A percentile compares a stretch with the other conserved stretches of the same genome.
Conservation (phyloP, 2,888 invertebrate species). For the Drosophila subsilvestris region DNA sequence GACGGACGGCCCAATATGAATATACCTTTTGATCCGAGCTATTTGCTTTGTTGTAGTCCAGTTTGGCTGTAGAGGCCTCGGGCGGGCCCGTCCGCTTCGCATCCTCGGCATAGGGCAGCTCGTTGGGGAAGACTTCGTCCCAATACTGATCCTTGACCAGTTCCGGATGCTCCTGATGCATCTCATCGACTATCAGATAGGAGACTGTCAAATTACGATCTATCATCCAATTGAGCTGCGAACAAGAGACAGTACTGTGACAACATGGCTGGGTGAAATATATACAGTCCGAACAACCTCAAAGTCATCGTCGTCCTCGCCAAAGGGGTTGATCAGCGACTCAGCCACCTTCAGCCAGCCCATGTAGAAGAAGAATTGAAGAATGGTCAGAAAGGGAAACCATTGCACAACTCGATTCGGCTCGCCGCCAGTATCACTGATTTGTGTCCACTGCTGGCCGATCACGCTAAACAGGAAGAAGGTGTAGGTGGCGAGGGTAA, state of each 20-base stretch:
- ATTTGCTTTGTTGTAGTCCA: conserved; percentile 84
- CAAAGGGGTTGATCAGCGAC: conserved; percentile 94
- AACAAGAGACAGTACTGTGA: conserved; percentile 66
- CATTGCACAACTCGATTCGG: conserved; percentile 89
- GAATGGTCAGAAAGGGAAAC: conserved; percentile 93
- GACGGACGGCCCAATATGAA: neutral
- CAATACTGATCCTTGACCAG: conserved; percentile 94
- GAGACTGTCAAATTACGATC: conserved; percentile 92
- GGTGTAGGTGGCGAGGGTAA: conserved; percentile 93
- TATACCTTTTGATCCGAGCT: neutral
- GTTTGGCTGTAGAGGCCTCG: conserved; percentile 92
- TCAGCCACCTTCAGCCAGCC: conserved; percentile 97
- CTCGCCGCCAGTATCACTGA: conserved; percentile 83
- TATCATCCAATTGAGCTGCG: conserved; percentile 93
- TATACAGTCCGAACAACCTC: conserved; percentile 85
- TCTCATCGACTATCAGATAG: conserved; percentile 96
- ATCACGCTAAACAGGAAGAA: conserved; percentile 94
- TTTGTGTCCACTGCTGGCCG: conserved; percentile 93
- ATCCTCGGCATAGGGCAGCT: conserved; percentile 92
- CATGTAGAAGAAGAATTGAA: conserved; percentile 94
- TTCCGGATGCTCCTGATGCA: conserved; percentile 96
- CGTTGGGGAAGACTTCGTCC: conserved; percentile 93
- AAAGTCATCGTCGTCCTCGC: conserved; percentile 95
- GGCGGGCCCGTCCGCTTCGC: conserved; percentile 92
- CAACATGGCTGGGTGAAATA: neutral